Evolutionary conservation across 2,888 invertebrate species (phyloP).

Genomic region (Congeria kusceri): DNA sequence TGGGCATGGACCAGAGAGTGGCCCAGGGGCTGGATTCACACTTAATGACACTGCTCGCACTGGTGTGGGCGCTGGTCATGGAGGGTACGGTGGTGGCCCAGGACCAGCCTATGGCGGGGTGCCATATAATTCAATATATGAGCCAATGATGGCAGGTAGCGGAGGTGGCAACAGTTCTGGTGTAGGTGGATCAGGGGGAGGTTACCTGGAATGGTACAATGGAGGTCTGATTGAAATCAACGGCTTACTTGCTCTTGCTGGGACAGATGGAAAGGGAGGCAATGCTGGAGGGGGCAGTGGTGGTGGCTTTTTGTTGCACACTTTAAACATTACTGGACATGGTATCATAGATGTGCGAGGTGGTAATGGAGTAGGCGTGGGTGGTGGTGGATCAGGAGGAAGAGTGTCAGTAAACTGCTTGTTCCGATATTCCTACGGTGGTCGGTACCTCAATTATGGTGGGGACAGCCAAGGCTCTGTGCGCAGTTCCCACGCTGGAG

Average conservation of each 20-base stretch:
- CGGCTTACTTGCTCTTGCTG: conserved; percentile 69
- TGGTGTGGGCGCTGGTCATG: conserved; percentile 77
- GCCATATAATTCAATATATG: conserved; percentile 73
- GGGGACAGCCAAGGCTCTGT: conserved; percentile 61
- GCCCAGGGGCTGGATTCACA: conserved; percentile 69
- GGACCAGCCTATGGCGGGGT: conserved; percentile 67
- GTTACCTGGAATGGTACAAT: conserved; percentile 71
- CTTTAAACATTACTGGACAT: conserved; percentile 77
- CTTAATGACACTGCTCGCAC: conserved; percentile 48
- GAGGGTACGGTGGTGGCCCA: conserved; percentile 72
- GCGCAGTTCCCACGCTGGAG: conserved; percentile 67
- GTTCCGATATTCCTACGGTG: conserved; percentile 74
- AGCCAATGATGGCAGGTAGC: conserved; percentile 71
- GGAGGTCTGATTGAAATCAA: conserved; percentile 74
- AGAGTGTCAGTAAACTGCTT: conserved; percentile 72
- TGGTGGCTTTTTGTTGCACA: conserved; percentile 70
- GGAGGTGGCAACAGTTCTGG: conserved; percentile 74
- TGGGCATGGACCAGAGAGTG: conserved; percentile 65
- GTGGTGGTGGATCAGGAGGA: conserved; percentile 78
- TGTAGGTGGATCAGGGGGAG: conserved; percentile 76
- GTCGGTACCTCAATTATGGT: conserved; percentile 72
- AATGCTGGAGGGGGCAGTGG: conserved; percentile 78
- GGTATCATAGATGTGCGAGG: conserved; percentile 74
- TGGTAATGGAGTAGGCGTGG: conserved; percentile 67
- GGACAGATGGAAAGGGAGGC: conserved; percentile 60